Conservation (phyloP, 2,797 vertebrate genomes). For the Apogon hyalosoma region DNA sequence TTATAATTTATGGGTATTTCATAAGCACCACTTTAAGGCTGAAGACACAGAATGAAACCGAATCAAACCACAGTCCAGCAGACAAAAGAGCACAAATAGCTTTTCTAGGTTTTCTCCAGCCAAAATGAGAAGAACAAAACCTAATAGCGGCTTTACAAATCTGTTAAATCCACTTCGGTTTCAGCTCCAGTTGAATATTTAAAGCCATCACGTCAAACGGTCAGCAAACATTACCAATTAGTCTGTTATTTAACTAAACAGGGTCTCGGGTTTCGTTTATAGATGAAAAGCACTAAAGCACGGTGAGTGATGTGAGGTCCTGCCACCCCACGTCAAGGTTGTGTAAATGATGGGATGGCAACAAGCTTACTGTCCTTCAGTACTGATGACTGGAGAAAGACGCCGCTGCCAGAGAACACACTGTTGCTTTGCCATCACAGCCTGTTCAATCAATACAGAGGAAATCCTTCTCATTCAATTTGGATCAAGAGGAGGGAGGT, state of each 20-base stretch:
- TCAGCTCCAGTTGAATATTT: conserved; percentile 1
- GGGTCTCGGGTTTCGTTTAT: conserved; percentile 5
- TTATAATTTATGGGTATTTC: conserved; percentile 47
- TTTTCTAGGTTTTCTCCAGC: not conserved
- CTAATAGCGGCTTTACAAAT: not conserved
- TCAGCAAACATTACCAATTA: conserved; percentile 15
- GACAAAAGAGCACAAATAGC: not conserved
- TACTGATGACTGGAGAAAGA: conserved; percentile 49
- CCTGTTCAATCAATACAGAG: conserved; percentile 68
- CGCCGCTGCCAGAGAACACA: conserved; percentile 55
- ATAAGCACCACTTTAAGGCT: conserved; percentile 29
- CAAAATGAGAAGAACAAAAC: not conserved
- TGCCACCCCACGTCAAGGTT: conserved; percentile 41
- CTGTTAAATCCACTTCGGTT: not conserved
- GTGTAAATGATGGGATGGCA: conserved; percentile 46
- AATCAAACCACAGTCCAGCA: conserved; percentile 15
- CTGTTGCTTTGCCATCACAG: conserved; percentile 48
- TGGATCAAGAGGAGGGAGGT: conserved; percentile 51
- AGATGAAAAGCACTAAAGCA: conserved; percentile 12
- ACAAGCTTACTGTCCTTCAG: conserved; percentile 64
- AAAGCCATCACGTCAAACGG: not conserved
- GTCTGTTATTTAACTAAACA: conserved; percentile 10
- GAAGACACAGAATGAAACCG: conserved; percentile 19
- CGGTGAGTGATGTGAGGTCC: not conserved
- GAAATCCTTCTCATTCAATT: conserved; percentile 70